Conservation (phyloP, 1,140 invertebrate genomes). For the Drosophila aff. region DNA sequence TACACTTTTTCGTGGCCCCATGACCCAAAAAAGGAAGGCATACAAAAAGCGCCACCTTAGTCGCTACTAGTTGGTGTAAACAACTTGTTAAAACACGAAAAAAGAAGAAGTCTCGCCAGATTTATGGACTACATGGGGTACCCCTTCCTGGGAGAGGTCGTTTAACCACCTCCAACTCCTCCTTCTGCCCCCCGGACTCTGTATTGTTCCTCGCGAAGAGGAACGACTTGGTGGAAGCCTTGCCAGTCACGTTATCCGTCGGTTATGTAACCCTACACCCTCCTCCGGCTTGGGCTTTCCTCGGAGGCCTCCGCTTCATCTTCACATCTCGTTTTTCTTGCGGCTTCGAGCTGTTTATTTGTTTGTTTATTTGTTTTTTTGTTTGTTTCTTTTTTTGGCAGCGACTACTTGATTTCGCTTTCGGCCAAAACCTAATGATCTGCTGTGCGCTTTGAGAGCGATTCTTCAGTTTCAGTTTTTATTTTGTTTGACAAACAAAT, state of each 20-base stretch:
- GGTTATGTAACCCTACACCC: constrained; percentile 51
- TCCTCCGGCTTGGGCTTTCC: constrained; percentile 37
- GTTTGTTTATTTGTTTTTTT: constrained; percentile 4
- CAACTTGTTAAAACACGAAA: constrained; percentile 47
- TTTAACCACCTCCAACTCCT: constrained; percentile 6
- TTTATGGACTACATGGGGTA: constrained; percentile 62
- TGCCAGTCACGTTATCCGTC: constrained; percentile 70
- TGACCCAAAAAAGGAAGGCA: constrained; percentile 43
- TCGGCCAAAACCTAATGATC: constrained; percentile 35
- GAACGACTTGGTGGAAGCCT: constrained; percentile 54
- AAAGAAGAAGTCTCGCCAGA: constrained; percentile 44
- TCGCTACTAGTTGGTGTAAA: constrained; percentile 20
- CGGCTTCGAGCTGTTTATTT: constrained; percentile 6
- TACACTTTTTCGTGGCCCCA: constrained; percentile 21
- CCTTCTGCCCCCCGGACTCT: background rate
- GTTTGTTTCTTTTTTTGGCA: constrained; percentile 8
- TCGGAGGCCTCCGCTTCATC: constrained; percentile 30
- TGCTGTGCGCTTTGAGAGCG: constrained; percentile 13
- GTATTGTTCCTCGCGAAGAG: constrained; percentile 18
- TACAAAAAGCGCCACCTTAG: constrained; percentile 25
- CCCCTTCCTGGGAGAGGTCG: constrained; percentile 36
- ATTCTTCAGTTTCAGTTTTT: constrained; percentile 34
- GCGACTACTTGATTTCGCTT: constrained; percentile 56
- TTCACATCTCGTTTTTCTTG: constrained; percentile 63
- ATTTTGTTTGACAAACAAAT: constrained; percentile 57